Conservation (phyloP, 2,797 vertebrate species). For the Chaenodraco wilsoni region DNA sequence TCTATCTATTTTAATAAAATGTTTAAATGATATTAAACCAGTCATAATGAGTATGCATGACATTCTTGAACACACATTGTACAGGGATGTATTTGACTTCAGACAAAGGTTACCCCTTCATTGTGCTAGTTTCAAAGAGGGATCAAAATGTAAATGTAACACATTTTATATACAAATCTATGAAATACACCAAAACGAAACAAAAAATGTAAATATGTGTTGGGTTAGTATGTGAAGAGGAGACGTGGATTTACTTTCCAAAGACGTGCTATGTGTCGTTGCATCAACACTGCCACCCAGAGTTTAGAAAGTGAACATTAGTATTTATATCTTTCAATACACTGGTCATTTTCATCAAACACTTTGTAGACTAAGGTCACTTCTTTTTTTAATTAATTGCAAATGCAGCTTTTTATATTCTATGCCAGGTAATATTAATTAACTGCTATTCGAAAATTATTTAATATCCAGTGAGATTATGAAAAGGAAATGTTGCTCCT, state of each 20-base stretch:
- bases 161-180: not conserved
- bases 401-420: not conserved
- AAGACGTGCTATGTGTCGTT: slow-evolving; percentile 42
- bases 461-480: not conserved
- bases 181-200: not conserved
- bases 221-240: not conserved
- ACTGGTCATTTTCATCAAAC: not conserved
- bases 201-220: not conserved
- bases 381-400: not conserved
- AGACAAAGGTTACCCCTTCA: not conserved
- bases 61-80: not conserved
- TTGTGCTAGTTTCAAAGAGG: not conserved
- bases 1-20: not conserved
- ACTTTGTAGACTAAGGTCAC: not conserved
- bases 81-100: not conserved
- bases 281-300: slow-evolving; percentile 83
- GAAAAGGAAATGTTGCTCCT: not conserved
- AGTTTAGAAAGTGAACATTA: slow-evolving; percentile 51
- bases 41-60: not conserved
- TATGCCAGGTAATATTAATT: not conserved
- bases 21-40: not conserved
- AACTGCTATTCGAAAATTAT: not conserved
- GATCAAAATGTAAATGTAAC: not conserved
- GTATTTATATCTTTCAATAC: not conserved
- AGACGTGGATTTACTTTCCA: slow-evolving; percentile 11